Evolutionary conservation across 2,113 vertebrate genomes (phyloP).

Genomic region (Pollimyrus isidori): DNA sequence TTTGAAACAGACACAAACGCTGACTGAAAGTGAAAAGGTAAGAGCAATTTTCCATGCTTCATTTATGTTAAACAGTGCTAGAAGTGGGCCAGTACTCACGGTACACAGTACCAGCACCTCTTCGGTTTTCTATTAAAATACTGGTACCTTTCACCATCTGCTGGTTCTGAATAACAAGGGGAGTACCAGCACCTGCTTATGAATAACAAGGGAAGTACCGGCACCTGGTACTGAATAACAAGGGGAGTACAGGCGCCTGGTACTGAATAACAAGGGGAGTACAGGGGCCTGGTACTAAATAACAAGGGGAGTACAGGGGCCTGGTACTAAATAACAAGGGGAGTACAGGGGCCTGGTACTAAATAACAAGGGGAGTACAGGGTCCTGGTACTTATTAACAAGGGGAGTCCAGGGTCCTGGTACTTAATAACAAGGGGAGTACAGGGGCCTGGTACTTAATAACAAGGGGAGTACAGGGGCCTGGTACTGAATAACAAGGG

Average conservation of each 20-base stretch:
- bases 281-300: background rate
- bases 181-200: background rate
- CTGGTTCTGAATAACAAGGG: background rate
- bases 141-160: background rate
- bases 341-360: too few species aligned
- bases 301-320: background rate
- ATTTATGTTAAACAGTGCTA: background rate
- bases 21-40: slow-evolving; percentile 45
- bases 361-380: too few species aligned
- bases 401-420: too few species aligned
- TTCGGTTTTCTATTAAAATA: background rate
- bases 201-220: background rate
- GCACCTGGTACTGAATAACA: background rate
- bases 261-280: background rate
- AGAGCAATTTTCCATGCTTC: background rate
- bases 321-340: too few species aligned
- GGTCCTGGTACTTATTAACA: too few species aligned
- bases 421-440: too few species aligned
- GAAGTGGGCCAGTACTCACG: background rate
- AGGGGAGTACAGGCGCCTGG: background rate
- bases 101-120: background rate
- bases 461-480: too few species aligned
- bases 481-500: too few species aligned
- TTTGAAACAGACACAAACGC: slow-evolving; percentile 41
- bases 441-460: too few species aligned